Base-by-base conservation (phyloP, 2,797 vertebrate species). In the Strix occidentalis region DNA sequence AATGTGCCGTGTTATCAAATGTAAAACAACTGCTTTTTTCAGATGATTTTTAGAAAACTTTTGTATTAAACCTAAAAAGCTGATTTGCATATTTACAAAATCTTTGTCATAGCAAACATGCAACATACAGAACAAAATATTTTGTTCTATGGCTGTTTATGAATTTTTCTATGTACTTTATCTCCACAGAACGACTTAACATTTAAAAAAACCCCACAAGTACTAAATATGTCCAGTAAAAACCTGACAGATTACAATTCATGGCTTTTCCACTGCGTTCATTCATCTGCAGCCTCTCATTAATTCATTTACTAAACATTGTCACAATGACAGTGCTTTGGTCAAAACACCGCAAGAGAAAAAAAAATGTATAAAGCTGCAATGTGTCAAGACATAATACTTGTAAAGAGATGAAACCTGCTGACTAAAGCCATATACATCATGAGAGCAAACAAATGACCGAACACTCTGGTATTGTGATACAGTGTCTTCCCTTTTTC, bases 51-150 rank as follows among this genome's bases (percentile, higher is more conserved):
- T 98, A 98, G 83, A 98, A 98, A 98, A 97, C 45, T 84, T 97
- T 74, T 88, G 95, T 97, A 98, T 97, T 97, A 98, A 98, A 97
- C 97, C 95, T 98, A 97, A 96, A 98, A 98, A 98, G 98, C 97
- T 98, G 98, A 98, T 98, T 93, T 98, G 98, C 97, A 57, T 98
- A 98, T 98, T 98, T 98, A 98, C 98, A 98, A 98, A 98, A 98
- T 97, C 98, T 97, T 98, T 97, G 93, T 97, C 97, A 91, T 96
- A 98, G 97, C 97, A 97, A 98, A 98, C 98, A 98, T 97, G 98
- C 98, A 98, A 98, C 97, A 95, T 96, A 98, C 91, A 95, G 96
- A 96, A 97, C 96, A 96, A 96, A 95, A 93, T 56, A 31, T 91
- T 98, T 97, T 98, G 98, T 98, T 98, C 98, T 96, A 97, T 98